These are phyloP conservation scores for Carterocephalus palaemon DNA, from an alignment of 2,888 invertebrate genomes.

Conservation along the genomic window DNA sequence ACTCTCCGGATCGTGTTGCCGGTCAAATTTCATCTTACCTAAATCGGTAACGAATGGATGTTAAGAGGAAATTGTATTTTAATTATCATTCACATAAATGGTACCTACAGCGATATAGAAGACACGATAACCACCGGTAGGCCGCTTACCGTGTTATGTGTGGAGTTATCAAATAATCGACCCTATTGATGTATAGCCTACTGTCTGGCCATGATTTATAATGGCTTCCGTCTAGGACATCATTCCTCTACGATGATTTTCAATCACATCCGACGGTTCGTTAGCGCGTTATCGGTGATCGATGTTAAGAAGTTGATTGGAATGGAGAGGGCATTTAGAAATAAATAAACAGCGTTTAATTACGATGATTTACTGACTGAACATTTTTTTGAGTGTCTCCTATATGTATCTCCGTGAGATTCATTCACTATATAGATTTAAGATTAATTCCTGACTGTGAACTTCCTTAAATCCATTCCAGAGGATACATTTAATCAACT, in stretches of 20 bases:
- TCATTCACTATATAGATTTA: no score
- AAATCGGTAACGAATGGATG: conserved; percentile 50
- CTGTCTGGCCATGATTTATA: conserved; percentile 73
- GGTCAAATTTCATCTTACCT: conserved; percentile 47
- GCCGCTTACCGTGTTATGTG: conserved; percentile 54
- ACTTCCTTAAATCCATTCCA: no score
- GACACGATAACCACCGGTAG: conserved; percentile 24
- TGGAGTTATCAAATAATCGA: conserved; percentile 74
- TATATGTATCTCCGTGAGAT: no score
- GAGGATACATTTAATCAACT: no score
- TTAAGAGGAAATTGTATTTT: conserved; percentile 59
- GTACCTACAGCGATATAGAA: conserved; percentile 16
- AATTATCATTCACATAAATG: conserved; percentile 41
- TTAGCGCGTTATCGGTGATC: conserved; percentile 69
- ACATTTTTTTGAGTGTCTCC: no score
- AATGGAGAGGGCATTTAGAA: conserved; percentile 49
- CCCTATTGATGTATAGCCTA: conserved; percentile 75
- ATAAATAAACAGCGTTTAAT: neutral
- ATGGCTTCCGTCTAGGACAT: conserved; percentile 76
- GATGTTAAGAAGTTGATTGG: conserved; percentile 31
- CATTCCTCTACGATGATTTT: conserved; percentile 75
- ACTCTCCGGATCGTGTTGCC: conserved; percentile 57
- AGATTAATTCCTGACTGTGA: no score
- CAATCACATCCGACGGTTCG: conserved; percentile 77
- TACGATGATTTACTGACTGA: no score